Evolutionary conservation across 2,113 vertebrate genomes (phyloP).

Genomic region (Spizaetus ornatus): DNA sequence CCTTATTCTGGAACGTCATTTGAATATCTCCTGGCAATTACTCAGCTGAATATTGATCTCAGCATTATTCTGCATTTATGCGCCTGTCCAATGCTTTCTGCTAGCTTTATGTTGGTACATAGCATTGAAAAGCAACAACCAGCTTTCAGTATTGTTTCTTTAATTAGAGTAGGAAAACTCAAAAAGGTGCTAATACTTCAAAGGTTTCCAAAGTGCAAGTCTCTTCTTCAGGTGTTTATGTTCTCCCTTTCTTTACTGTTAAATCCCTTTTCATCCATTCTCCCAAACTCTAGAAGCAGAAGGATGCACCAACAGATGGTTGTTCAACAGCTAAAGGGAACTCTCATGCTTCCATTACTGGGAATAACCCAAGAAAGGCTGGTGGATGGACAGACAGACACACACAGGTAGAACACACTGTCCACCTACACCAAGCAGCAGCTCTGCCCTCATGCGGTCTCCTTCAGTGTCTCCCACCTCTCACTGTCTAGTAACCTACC

Average conservation of each 20-base stretch:
- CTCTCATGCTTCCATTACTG: neutral
- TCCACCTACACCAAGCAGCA: neutral
- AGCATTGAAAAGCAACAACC: neutral
- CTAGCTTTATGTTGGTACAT: neutral
- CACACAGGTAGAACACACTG: neutral
- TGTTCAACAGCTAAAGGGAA: neutral
- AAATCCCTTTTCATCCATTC: neutral
- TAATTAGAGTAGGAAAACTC: neutral
- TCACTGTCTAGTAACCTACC: too few relatives aligned
- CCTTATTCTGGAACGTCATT: neutral
- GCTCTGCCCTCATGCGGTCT: accelerated
- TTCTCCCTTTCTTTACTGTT: neutral
- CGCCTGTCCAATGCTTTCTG: neutral
- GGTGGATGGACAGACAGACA: neutral
- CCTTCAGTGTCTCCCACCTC: neutral
- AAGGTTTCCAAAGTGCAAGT: neutral
- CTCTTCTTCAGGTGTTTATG: neutral
- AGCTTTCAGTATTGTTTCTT: neutral
- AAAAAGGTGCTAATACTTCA: neutral
- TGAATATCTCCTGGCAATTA: neutral
- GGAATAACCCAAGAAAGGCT: neutral
- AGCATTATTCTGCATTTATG: neutral
- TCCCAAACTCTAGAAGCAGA: neutral
- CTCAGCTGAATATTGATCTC: neutral
- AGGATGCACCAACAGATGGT: too few relatives aligned